Conservation (phyloP, 2,113 vertebrate genomes). For the Clupea harengus region DNA sequence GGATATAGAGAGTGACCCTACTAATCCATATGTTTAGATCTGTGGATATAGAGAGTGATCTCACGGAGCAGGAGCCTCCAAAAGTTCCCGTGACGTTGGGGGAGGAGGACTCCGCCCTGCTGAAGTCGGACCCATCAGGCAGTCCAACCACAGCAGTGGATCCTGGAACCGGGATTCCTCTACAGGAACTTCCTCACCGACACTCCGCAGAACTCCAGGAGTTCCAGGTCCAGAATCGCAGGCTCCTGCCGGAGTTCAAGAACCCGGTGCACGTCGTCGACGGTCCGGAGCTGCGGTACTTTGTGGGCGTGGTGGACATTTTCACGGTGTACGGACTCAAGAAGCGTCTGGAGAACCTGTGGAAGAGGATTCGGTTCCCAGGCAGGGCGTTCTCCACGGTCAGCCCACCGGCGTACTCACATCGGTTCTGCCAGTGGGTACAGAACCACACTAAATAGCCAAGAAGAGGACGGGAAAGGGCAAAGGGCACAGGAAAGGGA, state of each 20-base stretch:
- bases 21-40: constrained; percentile 64
- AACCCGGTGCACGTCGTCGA: constrained; percentile 84
- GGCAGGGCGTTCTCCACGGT: constrained; percentile 81
- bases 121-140: constrained; percentile 14
- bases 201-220: constrained; percentile 47
- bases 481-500: not conserved
- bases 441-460: constrained; percentile 75
- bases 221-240: constrained; percentile 72
- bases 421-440: constrained; percentile 78
- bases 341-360: constrained; percentile 80
- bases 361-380: constrained; percentile 80
- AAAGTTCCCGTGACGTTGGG: constrained; percentile 60
- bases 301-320: constrained; percentile 86
- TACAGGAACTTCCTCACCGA: not conserved
- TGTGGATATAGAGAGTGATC: constrained; percentile 55
- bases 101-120: constrained; percentile 57
- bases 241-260: constrained; percentile 74
- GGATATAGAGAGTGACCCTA: no score
- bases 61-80: constrained; percentile 30
- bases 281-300: constrained; percentile 81
- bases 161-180: not conserved
- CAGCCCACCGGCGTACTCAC: constrained; percentile 73
- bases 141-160: constrained; percentile 20
- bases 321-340: constrained; percentile 81
- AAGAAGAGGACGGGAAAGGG: not conserved